A percentile compares a stretch with the other conserved stretches of the same genome.
These are phyloP conservation scores for Cebidichthys violaceus DNA, from an alignment of 2,113 vertebrate genomes.

Conservation along the genomic window DNA sequence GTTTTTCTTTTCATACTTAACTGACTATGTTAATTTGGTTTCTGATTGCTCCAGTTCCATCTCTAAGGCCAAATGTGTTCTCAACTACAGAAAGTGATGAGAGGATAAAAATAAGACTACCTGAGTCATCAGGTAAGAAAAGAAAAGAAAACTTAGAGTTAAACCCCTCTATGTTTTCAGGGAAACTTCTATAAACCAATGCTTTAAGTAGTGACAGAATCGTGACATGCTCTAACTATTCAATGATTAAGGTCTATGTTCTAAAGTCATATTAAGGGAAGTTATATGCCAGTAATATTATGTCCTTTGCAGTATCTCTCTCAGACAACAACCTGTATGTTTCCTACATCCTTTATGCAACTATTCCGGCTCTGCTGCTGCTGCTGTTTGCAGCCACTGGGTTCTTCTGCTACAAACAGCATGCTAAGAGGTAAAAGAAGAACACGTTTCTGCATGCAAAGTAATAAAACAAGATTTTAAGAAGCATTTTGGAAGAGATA, in stretches of 20 bases:
- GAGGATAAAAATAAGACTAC: constrained; percentile 74
- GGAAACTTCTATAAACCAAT: neutral
- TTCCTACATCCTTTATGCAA: constrained; percentile 88
- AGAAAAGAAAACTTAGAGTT: neutral
- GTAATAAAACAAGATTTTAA: neutral
- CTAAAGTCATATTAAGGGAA: neutral
- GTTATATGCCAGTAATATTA: neutral
- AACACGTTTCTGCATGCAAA: neutral
- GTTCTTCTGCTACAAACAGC: constrained; percentile 86
- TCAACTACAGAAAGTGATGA: constrained; percentile 77
- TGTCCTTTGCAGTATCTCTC: constrained; percentile 72
- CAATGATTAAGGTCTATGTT: neutral
- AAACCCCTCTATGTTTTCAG: neutral
- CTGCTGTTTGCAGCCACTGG: constrained; percentile 82
- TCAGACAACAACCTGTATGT: constrained; percentile 81
- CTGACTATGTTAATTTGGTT: constrained; percentile 26
- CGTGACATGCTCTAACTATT: neutral
- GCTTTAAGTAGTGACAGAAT: neutral
- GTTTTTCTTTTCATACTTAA: neutral
- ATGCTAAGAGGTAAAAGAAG: constrained; percentile 66
- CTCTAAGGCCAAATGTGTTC: constrained; percentile 69
- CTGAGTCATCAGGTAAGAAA: constrained; percentile 84
- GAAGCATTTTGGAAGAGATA: neutral
- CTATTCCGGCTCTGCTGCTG: constrained; percentile 86
- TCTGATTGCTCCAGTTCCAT: constrained; percentile 70